phyloP scores from a whole-genome alignment of 2,888 invertebrate species.

The Glyphotaelius pellucidus region DNA sequence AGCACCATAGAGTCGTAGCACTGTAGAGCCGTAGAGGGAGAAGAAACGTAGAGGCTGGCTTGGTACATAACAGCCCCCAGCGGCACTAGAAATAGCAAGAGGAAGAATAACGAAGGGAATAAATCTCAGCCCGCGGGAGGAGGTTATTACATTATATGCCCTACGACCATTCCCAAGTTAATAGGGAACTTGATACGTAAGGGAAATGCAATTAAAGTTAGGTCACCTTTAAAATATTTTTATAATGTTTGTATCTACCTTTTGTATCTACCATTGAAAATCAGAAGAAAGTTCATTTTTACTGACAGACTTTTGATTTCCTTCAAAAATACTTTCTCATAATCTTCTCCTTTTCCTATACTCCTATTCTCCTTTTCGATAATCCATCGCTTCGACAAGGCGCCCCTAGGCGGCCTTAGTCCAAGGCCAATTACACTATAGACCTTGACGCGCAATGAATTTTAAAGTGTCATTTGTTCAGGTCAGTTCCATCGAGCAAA shows the following conservation, averaged over 20 bases:
- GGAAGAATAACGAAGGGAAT: conserved; percentile 20
- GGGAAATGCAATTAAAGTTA: neutral
- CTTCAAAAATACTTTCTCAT: too few relatives aligned
- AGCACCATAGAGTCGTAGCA: neutral
- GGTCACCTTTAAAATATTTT: neutral
- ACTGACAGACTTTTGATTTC: neutral
- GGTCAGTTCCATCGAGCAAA: too few relatives aligned
- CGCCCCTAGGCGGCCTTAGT: too few relatives aligned
- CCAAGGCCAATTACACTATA: too few relatives aligned
- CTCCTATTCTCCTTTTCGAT: too few relatives aligned
- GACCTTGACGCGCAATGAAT: too few relatives aligned
- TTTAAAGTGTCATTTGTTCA: too few relatives aligned
- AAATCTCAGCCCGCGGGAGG: neutral
- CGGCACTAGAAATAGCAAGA: conserved; percentile 8
- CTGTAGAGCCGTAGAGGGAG: neutral
- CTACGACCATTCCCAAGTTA: neutral
- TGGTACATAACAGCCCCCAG: neutral
- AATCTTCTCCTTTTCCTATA: too few relatives aligned
- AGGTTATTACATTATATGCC: neutral
- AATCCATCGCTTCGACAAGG: too few relatives aligned
- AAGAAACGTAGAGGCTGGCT: neutral
- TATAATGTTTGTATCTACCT: neutral
- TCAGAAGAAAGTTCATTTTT: neutral
- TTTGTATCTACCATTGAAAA: neutral
- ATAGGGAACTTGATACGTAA: neutral